Evolutionary conservation across 2,888 invertebrate genomes (phyloP), one percentile per base, ranked within the genome.

Genomic region (Tetrapedia diversipes): DNA sequence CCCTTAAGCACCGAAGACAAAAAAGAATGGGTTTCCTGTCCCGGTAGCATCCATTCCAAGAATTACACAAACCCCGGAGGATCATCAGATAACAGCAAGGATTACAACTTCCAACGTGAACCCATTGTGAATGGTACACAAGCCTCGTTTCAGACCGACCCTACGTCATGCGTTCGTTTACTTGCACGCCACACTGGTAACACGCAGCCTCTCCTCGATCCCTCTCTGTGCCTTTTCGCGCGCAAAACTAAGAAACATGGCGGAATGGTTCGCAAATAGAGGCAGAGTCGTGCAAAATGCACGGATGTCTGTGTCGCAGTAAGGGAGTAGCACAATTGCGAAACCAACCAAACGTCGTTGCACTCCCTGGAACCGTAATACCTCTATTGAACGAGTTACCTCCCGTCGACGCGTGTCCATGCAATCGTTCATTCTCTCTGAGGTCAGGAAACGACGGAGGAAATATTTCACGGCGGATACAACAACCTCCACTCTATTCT

Each of bases 401-500:
- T 47, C 14, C 3, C 19, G 16, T 11, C 24, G 49, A 39, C 34
- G 49, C 27, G 60, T 45, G 19, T 11, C 56, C 19, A 34, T 22
- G 27, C 39, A 41, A 51, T 57, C 49, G 49, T 24, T 19, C 47
- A 66, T 65, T 45, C 45, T 45, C 45, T 34, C 1, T 24, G 14
- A 22, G 37, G 19, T 47, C 29, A 41, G 27, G n/a, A 32, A 37
- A 34, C 34, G 54, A 16, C 19, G 14, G 39, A 29, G 19, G 11
- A 16, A 19, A 51, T 57, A 34, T 41, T 57, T 57, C 49, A 34
- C 24, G 32, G 24, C 19, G 49, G 66, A 34, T 54, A 41, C 61
- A 67, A 29, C 41, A 53, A 45, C 39, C 54, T 54, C n/a, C 43
- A 4, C 67, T 57, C 45, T 27, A 22, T 41, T 60, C 64, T 11